Percentiles rank a stretch among this genome's conserved stretches.
Conservation (phyloP, 1,140 invertebrate genomes). For the Nylanderia fulva region DNA sequence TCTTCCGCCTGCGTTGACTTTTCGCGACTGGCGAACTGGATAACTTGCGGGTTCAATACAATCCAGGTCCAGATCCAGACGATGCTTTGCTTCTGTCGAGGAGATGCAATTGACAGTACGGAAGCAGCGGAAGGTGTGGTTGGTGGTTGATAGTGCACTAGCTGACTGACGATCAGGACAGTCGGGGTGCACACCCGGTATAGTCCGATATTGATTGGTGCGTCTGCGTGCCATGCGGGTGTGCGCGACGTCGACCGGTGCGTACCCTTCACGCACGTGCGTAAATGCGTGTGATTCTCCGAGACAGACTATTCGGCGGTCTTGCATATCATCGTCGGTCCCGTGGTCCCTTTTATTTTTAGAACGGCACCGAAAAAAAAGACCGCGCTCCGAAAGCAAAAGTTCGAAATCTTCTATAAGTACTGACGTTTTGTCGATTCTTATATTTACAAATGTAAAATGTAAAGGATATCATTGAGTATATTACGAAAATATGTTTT, state of each 20-base stretch:
- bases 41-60: background rate
- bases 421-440: background rate
- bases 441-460: too few relatives aligned
- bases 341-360: conserved; percentile 49
- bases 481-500: too few relatives aligned
- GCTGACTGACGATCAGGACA: conserved; percentile 41
- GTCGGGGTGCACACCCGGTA: conserved; percentile 58
- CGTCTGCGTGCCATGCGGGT: conserved; percentile 69
- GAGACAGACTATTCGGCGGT: conserved; percentile 1
- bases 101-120: background rate
- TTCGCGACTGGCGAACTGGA: conserved; percentile 20
- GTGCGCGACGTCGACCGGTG: conserved; percentile 51
- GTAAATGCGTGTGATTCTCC: conserved; percentile 1
- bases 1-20: conserved; percentile 1
- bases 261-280: conserved; percentile 42
- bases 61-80: background rate
- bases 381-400: conserved; percentile 1
- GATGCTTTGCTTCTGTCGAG: background rate
- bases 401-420: background rate
- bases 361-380: conserved; percentile 9
- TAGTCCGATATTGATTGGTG: conserved; percentile 74
- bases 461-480: too few relatives aligned
- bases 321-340: background rate
- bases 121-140: conserved; percentile 66
- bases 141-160: conserved; percentile 68